Percentiles rank a stretch among this genome's conserved stretches.
Conservation (phyloP, 2,797 vertebrate species). For the Zonotrichia albicollis region DNA sequence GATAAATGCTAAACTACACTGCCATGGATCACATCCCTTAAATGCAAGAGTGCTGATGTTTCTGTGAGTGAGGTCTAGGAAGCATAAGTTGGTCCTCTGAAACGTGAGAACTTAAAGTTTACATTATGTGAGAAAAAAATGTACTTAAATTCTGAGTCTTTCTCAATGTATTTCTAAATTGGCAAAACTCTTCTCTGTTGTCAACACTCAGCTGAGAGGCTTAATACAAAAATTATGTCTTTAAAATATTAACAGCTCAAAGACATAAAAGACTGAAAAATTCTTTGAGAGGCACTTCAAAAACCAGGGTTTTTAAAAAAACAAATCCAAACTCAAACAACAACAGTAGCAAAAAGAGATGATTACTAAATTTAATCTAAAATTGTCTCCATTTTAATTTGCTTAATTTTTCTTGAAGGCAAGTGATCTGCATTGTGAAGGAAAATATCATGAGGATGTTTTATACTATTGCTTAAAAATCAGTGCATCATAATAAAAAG, state of each 20-base stretch:
- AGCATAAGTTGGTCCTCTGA: fast-evolving
- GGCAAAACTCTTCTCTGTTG: neutral
- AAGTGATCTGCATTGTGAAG: neutral
- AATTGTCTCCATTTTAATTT: neutral
- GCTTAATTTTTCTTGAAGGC: neutral
- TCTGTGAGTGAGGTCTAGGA: neutral
- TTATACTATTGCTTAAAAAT: neutral
- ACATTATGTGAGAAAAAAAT: neutral
- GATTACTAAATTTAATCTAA: neutral
- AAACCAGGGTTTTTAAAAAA: neutral
- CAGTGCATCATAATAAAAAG: neutral
- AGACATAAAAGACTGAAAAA: neutral
- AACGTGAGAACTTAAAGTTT: neutral
- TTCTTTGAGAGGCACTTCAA: neutral
- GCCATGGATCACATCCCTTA: neutral
- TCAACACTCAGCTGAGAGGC: neutral
- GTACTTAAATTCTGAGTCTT: neutral
- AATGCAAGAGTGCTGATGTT: neutral
- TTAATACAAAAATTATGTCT: neutral
- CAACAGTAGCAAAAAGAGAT: too few relatives aligned
- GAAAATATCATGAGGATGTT: neutral
- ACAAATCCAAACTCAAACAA: neutral
- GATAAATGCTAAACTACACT: neutral
- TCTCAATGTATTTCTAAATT: neutral
- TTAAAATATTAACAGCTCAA: neutral